Evolutionary conservation across 1,140 invertebrate species (phyloP).

Genomic region (Sminthurides bifidus): DNA sequence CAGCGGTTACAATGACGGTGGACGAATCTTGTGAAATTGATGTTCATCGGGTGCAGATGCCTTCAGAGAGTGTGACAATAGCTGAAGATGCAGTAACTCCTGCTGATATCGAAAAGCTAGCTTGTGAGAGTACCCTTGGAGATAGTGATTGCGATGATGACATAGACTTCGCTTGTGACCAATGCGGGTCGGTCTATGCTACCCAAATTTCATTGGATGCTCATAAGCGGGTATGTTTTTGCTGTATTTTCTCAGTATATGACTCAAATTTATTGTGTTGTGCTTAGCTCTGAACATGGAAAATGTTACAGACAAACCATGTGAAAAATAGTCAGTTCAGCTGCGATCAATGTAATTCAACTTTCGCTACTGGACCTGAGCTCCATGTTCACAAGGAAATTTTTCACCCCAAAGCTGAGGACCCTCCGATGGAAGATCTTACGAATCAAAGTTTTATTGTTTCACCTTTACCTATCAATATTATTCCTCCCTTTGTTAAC

Average conservation of each 20-base stretch:
- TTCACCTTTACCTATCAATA: too few relatives aligned
- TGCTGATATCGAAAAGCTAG: too few relatives aligned
- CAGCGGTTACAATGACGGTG: too few relatives aligned
- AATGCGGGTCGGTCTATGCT: background rate
- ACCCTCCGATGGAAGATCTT: background rate
- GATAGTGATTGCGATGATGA: background rate
- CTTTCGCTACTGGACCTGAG: background rate
- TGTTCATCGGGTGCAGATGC: too few relatives aligned
- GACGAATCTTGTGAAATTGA: too few relatives aligned
- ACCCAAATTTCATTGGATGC: background rate
- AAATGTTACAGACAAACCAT: conserved; percentile 3
- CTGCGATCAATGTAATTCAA: background rate
- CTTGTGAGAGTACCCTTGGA: too few relatives aligned
- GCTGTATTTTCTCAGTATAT: too few relatives aligned
- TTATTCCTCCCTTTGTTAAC: too few relatives aligned
- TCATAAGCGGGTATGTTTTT: background rate
- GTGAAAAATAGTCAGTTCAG: background rate
- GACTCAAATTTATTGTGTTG: too few relatives aligned
- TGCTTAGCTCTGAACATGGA: too few relatives aligned
- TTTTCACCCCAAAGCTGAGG: background rate
- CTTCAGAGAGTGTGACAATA: too few relatives aligned
- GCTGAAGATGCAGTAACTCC: too few relatives aligned
- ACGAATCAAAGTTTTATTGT: background rate
- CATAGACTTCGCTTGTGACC: background rate
- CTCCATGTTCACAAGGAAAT: conserved; percentile 1